phyloP scores from a whole-genome alignment of 1,140 invertebrate species.

The Drosophila pachea region DNA sequence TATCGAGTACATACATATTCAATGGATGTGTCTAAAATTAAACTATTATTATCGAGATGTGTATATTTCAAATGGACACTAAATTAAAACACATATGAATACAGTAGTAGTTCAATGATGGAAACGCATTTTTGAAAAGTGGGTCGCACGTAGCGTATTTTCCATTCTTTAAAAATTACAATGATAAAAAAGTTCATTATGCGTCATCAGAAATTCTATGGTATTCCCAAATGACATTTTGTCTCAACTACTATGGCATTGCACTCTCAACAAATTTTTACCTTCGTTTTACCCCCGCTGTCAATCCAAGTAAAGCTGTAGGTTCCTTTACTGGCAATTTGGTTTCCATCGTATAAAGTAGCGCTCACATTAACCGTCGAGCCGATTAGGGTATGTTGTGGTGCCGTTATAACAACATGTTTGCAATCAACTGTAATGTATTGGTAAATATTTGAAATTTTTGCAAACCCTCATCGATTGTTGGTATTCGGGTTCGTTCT shows the following conservation, averaged over 20 bases:
- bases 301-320: conserved; percentile 65
- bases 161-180: too few species aligned
- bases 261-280: conserved; percentile 20
- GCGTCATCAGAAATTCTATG: too few species aligned
- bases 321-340: conserved; percentile 34
- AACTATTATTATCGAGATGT: conserved; percentile 9
- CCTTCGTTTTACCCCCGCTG: conserved; percentile 40
- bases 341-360: conserved; percentile 54
- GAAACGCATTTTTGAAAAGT: too few species aligned
- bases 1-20: conserved; percentile 42
- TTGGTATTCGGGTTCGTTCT: conserved; percentile 2
- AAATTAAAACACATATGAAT: too few species aligned
- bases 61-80: conserved; percentile 10
- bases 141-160: too few species aligned
- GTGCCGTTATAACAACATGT: conserved; percentile 54
- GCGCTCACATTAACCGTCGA: conserved; percentile 60
- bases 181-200: too few species aligned
- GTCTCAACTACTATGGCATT: too few species aligned
- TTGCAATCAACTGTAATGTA: conserved; percentile 47
- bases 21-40: conserved; percentile 40
- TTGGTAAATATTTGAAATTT: conserved; percentile 7
- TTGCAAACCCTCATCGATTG: conserved; percentile 27
- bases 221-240: too few species aligned
- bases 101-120: too few species aligned
- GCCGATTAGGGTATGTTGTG: conserved; percentile 53